Evolutionary conservation across 2,888 invertebrate species (phyloP).

Genomic region (Cryptus viduatorius): DNA sequence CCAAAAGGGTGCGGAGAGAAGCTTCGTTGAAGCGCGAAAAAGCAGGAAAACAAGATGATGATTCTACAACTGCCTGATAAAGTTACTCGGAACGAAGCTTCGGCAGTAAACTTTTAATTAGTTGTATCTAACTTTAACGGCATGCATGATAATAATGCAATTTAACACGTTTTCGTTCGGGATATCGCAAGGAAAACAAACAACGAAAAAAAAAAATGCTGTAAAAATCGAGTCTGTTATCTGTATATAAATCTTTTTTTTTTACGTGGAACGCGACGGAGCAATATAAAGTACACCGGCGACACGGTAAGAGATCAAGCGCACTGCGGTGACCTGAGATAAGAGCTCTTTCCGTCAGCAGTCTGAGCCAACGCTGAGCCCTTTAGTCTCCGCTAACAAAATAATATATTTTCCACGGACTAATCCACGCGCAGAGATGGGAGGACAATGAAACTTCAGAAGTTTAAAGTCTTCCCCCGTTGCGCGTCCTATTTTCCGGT

Average conservation of each 20-base stretch:
- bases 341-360: conserved; percentile 58
- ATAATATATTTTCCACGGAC: conserved; percentile 72
- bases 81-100: neutral
- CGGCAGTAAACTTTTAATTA: conserved; percentile 56
- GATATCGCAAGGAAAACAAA: neutral
- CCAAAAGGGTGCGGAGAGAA: conserved; percentile 7
- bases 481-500: conserved; percentile 35
- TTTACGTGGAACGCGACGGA: neutral
- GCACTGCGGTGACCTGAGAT: conserved; percentile 33
- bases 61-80: neutral
- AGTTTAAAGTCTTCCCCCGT: conserved; percentile 68
- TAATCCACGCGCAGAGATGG: conserved; percentile 72
- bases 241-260: conserved; percentile 3
- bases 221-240: neutral
- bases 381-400: conserved; percentile 69
- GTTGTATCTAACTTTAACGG: neutral
- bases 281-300: conserved; percentile 8
- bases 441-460: conserved; percentile 74
- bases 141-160: neutral
- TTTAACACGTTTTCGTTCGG: neutral
- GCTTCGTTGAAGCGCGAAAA: conserved; percentile 12
- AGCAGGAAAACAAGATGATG: conserved; percentile 3
- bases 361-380: conserved; percentile 64
- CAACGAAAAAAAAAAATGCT: no score
- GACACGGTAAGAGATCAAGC: conserved; percentile 27